Base-by-base conservation (phyloP, 2,113 vertebrate genomes). In the Myxocyprinus asiaticus region DNA sequence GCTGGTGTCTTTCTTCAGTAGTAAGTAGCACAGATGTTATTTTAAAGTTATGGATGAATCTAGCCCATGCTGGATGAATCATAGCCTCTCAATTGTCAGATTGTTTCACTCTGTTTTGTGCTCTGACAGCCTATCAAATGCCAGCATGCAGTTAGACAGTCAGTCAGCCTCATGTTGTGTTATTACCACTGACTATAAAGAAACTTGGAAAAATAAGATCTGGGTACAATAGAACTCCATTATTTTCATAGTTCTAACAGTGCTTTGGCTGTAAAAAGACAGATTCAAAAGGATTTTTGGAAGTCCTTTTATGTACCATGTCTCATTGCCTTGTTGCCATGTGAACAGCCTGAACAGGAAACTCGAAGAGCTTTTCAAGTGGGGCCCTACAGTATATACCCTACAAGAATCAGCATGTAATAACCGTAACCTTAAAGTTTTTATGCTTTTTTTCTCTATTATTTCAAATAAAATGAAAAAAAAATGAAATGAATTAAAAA, bases 41-140 rank as follows among this genome's bases (percentile, higher is more conserved):
- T 77, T 82, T 68, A 77, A 4, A 56, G 11, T 65, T 77, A 77
- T 43, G 45, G 69, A 33, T 33, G 22, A 33, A 33, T 33, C 3
- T 77, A 50, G 56, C 59, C 73, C 47, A 67, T 79, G 22, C 22
- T 33, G 22, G 22, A 33, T 33, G 71, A 81, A 84, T 81, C 67
- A 79, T 61, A 63, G 7, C 69, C 7, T 71, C 76, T 69, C 43
- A 81, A 33, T 81, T 81, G 83, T 84, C 73, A 76, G 67, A 80
- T 22, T 66, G 78, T 67, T 56, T 81, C 56, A 50, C 70, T 45
- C 45, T 55, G 70, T 76, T 76, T 84, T 84, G 70, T 84, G 64
- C 62, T 79, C 79, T 84, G 83, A 84, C 79, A 81, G 70, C 15
- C 61, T 61, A 84, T 84, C 76, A 84, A 81, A 43, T 15, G 48